Conservation (phyloP, 2,797 vertebrate genomes). For the Onychomys torridus region DNA sequence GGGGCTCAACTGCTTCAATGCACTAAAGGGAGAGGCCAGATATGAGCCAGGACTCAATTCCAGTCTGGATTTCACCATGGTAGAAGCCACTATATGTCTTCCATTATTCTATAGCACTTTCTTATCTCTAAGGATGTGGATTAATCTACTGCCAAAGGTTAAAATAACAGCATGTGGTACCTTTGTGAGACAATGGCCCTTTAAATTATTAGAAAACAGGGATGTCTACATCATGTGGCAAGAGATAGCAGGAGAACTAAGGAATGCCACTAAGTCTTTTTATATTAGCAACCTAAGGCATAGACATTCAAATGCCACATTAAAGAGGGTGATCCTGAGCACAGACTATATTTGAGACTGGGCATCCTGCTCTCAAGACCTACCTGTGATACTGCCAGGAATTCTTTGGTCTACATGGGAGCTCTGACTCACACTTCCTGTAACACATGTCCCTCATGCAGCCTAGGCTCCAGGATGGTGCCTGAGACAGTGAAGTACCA, state of each 20-base stretch:
- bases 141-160: background rate
- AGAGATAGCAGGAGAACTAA: background rate
- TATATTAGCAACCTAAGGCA: background rate
- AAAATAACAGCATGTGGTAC: background rate
- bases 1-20: background rate
- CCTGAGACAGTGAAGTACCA: rapidly evolving
- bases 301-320: background rate
- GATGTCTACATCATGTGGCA: background rate
- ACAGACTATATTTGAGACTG: background rate
- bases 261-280: background rate
- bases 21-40: background rate
- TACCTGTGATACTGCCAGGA: background rate
- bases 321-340: background rate
- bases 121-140: background rate
- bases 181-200: background rate
- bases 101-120: background rate
- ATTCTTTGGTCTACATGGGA: background rate
- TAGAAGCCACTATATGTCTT: background rate
- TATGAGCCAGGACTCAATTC: background rate
- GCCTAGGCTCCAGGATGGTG: background rate
- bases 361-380: background rate
- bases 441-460: background rate
- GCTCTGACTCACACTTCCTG: background rate
- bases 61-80: background rate
- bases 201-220: background rate